These are phyloP conservation scores for Ophion obscuratus DNA, from an alignment of 2,888 invertebrate species.

Conservation along the genomic window DNA sequence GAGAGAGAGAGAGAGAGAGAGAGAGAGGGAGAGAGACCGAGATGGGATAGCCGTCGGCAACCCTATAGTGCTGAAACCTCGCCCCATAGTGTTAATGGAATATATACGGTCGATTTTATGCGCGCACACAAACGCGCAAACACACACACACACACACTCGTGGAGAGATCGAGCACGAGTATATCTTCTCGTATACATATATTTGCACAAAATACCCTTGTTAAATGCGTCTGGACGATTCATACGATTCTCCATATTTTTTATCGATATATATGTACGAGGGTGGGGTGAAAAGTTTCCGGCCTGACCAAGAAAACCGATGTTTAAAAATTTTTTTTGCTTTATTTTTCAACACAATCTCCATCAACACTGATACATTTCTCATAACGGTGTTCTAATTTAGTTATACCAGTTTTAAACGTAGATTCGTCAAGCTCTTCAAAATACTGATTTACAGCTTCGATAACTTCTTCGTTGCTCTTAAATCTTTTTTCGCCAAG, in stretches of 20 bases:
- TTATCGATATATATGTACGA: neutral
- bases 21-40: neutral
- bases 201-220: conserved; percentile 41
- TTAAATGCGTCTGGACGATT: conserved; percentile 46
- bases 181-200: conserved; percentile 22
- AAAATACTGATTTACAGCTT: too few relatives aligned
- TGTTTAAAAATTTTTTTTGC: too few relatives aligned
- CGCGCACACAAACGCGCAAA: conserved; percentile 9
- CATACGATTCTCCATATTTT: conserved; percentile 1
- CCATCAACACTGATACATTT: too few relatives aligned
- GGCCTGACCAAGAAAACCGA: too few relatives aligned
- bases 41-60: conserved; percentile 48
- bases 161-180: conserved; percentile 30
- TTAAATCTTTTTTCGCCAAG: too few relatives aligned
- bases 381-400: too few relatives aligned
- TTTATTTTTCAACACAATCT: too few relatives aligned
- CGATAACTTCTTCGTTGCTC: too few relatives aligned
- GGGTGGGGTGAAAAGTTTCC: too few relatives aligned
- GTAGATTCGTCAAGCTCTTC: too few relatives aligned
- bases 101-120: conserved; percentile 59
- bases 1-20: too few relatives aligned
- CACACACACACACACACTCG: conserved; percentile 5
- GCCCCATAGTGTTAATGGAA: conserved; percentile 62
- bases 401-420: too few relatives aligned
- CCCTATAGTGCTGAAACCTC: conserved; percentile 59